A percentile compares a stretch with the other conserved stretches of the same genome.
These are phyloP conservation scores for Rhaphigaster nebulosa DNA, from an alignment of 2,888 invertebrate genomes.

Conservation along the genomic window DNA sequence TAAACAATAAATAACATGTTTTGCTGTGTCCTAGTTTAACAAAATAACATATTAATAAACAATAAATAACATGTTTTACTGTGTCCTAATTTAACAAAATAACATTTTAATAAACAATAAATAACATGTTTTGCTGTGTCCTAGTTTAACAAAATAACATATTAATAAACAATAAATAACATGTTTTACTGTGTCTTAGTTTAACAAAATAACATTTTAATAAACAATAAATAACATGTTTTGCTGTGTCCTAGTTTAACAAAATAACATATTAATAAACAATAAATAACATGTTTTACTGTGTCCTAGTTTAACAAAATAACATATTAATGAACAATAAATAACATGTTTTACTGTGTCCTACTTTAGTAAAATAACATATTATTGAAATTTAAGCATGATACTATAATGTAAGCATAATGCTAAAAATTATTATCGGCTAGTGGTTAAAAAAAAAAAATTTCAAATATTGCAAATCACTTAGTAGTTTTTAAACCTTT, in stretches of 20 bases:
- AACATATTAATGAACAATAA: not conserved
- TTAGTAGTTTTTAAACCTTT: too few species aligned
- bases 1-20: not conserved
- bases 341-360: constrained; percentile 82
- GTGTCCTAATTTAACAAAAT: constrained; percentile 74
- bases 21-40: constrained; percentile 79
- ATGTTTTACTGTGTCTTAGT: constrained; percentile 84
- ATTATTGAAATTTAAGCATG: not conserved
- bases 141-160: constrained; percentile 69
- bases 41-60: not conserved
- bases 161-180: not conserved
- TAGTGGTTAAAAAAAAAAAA: too few species aligned
- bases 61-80: constrained; percentile 74
- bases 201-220: not conserved
- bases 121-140: constrained; percentile 81
- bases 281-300: constrained; percentile 74
- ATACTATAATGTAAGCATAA: too few species aligned
- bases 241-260: constrained; percentile 79
- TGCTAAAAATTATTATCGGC: too few species aligned
- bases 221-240: not conserved
- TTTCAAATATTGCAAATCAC: too few species aligned
- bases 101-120: not conserved
- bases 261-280: not conserved
- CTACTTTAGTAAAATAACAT: constrained; percentile 69
- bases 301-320: constrained; percentile 74